phyloP scores from a whole-genome alignment of 2,797 vertebrate species.

The Hoplostethus atlanticus region DNA sequence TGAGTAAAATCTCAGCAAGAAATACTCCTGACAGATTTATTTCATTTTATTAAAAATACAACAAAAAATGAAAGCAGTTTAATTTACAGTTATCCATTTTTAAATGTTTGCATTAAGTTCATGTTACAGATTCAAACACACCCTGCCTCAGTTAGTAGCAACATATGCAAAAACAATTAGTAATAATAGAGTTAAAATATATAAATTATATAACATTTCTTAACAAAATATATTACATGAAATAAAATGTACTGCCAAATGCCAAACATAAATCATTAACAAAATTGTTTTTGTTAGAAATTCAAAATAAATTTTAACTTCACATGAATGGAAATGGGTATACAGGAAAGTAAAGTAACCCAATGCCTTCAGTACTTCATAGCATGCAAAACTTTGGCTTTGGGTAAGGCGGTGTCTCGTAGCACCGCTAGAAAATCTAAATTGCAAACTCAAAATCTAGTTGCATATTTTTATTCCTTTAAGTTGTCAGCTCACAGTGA shows the following conservation, averaged over 20 bases:
- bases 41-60: constrained; percentile 71
- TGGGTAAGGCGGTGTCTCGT: constrained; percentile 25
- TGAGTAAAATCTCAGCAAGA: constrained; percentile 6
- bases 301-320: constrained; percentile 33
- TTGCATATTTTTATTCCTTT: constrained; percentile 74
- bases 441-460: constrained; percentile 50
- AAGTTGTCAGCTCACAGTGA: constrained; percentile 35
- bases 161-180: constrained; percentile 42
- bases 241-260: constrained; percentile 49
- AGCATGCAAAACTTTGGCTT: constrained; percentile 59
- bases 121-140: constrained; percentile 46
- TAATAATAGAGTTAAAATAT: constrained; percentile 33
- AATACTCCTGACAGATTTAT: constrained; percentile 32
- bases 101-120: constrained; percentile 44
- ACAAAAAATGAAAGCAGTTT: constrained; percentile 52
- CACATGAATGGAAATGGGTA: constrained; percentile 36
- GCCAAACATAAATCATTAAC: constrained; percentile 21
- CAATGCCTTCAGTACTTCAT: constrained; percentile 27
- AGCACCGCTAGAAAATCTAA: constrained; percentile 39
- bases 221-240: constrained; percentile 40
- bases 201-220: constrained; percentile 36
- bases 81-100: constrained; percentile 59
- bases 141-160: constrained; percentile 33
- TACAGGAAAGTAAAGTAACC: constrained; percentile 43
- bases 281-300: constrained; percentile 19